phyloP scores from a whole-genome alignment of 2,113 vertebrate species.

The Ictalurus furcatus region DNA sequence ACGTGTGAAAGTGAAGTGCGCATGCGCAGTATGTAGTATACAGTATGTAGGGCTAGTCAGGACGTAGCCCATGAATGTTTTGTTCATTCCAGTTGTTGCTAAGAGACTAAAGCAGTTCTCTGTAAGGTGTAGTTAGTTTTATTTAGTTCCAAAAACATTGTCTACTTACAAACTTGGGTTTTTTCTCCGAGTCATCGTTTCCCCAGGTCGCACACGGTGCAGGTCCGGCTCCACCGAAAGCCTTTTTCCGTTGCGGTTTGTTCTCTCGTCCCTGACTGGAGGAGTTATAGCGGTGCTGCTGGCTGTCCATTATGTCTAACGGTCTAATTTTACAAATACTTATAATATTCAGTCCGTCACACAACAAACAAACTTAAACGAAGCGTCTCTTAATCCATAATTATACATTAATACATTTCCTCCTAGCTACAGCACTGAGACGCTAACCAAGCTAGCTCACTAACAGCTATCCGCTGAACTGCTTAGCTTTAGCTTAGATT shows the following conservation, averaged over 20 bases:
- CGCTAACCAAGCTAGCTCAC: not conserved
- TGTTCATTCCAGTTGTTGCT: not conserved
- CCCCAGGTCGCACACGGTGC: slow-evolving; percentile 24
- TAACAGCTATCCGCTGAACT: not conserved
- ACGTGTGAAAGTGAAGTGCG: not conserved
- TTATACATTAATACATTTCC: not conserved
- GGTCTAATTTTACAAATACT: not conserved
- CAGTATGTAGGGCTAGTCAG: not conserved
- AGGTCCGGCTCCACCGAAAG: slow-evolving; percentile 35
- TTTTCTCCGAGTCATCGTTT: slow-evolving; percentile 72
- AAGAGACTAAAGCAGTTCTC: not conserved
- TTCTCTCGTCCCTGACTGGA: slow-evolving; percentile 59
- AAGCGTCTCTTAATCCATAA: not conserved
- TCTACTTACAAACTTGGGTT: slow-evolving; percentile 76
- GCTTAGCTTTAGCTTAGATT: not conserved
- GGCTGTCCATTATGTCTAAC: slow-evolving; percentile 63
- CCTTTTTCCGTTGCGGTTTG: slow-evolving; percentile 71
- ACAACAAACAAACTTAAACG: not conserved
- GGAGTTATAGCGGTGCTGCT: slow-evolving; percentile 53
- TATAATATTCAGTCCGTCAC: not conserved
- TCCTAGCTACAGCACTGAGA: not conserved
- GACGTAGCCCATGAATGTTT: not conserved
- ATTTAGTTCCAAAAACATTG: not conserved
- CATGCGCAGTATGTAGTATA: not conserved
- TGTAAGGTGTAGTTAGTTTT: not conserved